Evolutionary conservation across 2,113 vertebrate species (phyloP).

Genomic region (Pachyramphus minor): DNA sequence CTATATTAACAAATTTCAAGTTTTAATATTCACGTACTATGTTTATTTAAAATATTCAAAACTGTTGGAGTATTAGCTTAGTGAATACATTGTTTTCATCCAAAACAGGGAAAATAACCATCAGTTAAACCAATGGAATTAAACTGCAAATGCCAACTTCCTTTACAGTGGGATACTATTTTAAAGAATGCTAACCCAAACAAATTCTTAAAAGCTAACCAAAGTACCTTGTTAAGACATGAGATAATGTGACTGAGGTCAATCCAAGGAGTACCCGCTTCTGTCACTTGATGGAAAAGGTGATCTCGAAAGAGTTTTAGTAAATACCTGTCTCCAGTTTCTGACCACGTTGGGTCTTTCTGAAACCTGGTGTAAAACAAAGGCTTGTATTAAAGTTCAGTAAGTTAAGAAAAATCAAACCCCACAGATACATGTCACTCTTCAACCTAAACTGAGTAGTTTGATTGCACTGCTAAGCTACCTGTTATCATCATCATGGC

Average conservation of each 20-base stretch:
- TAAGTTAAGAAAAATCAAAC: background rate
- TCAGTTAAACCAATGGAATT: background rate
- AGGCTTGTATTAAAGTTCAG: conserved; percentile 32
- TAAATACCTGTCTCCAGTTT: conserved; percentile 97
- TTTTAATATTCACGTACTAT: background rate
- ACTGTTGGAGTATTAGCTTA: background rate
- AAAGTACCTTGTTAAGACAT: conserved; percentile 96
- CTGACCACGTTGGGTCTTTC: conserved; percentile 97
- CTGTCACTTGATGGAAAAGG: conserved; percentile 98
- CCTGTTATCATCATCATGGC: too few species aligned
- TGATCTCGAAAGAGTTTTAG: conserved; percentile 99
- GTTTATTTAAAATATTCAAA: conserved; percentile 26
- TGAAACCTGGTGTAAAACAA: conserved; percentile 85
- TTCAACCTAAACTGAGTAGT: background rate
- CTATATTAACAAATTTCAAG: background rate
- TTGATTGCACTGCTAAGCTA: background rate
- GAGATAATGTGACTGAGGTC: conserved; percentile 99
- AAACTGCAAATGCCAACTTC: background rate
- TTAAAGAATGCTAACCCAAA: background rate
- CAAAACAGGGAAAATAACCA: background rate
- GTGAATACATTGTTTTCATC: background rate
- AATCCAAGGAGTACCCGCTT: conserved; percentile 96
- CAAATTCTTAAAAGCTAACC: background rate
- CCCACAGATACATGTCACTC: background rate
- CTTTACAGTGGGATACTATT: background rate